Percentiles rank a stretch among this genome's conserved stretches.
phyloP scores from a whole-genome alignment of 2,113 vertebrate genomes.

The cattle (Bos taurus) region DNA sequence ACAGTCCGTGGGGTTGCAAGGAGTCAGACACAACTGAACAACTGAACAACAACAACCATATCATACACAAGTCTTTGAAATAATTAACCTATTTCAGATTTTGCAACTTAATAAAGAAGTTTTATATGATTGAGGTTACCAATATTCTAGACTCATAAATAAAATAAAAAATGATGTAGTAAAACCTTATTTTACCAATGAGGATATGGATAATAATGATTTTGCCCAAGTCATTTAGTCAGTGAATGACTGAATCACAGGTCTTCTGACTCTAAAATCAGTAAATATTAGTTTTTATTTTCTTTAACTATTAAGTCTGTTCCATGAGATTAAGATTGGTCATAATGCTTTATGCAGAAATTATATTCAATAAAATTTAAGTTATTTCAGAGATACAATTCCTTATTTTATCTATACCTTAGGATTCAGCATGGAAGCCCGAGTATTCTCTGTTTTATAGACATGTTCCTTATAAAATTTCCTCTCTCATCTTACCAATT shows the following conservation, averaged over 20 bases:
- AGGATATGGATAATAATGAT: background rate
- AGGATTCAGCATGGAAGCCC: background rate
- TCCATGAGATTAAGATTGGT: background rate
- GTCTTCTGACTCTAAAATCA: background rate
- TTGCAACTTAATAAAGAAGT: background rate
- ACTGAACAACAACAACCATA: background rate
- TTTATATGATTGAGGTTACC: background rate
- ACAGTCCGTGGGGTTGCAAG: background rate
- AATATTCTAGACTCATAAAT: background rate
- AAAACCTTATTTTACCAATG: background rate
- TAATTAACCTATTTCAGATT: conserved; percentile 23
- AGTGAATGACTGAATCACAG: background rate
- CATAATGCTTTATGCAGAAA: background rate
- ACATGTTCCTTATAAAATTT: background rate
- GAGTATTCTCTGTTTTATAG: background rate
- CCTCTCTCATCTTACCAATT: background rate
- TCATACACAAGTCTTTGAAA: background rate
- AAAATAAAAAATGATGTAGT: background rate
- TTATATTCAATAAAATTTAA: background rate
- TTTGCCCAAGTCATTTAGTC: background rate
- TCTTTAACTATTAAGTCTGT: background rate
- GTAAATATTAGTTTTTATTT: background rate
- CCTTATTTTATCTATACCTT: background rate
- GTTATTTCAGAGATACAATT: background rate
- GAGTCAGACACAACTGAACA: background rate